Percentiles rank a stretch among this genome's conserved stretches.
Evolutionary conservation across 2,888 invertebrate species (phyloP).

Genomic region (Protophormia terraenovae): DNA sequence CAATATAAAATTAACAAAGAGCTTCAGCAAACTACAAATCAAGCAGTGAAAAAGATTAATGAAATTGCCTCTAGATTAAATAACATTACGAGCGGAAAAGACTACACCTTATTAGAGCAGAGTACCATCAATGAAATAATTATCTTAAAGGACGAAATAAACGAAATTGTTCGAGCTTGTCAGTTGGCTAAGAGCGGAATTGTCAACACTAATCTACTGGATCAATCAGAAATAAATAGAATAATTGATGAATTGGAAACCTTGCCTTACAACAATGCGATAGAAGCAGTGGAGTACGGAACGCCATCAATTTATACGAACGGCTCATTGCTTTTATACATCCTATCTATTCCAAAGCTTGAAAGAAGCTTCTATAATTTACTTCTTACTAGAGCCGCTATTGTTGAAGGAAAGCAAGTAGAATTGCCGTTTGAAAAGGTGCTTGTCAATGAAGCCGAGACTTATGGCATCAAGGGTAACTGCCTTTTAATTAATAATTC

Average conservation of each 20-base stretch:
- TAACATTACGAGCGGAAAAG: no score
- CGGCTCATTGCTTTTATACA: not conserved
- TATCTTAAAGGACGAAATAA: no score
- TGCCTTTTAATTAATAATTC: constrained; percentile 20
- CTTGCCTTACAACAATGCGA: no score
- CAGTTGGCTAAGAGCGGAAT: constrained; percentile 15
- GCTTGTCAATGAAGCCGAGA: not conserved
- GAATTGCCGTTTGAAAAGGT: not conserved
- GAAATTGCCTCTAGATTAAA: no score
- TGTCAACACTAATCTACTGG: constrained; percentile 13
- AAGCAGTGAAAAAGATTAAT: not conserved
- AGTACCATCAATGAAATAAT: no score
- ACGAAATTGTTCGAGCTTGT: constrained; percentile 29
- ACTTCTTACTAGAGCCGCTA: constrained; percentile 1
- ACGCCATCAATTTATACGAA: constrained; percentile 15
- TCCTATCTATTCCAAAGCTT: constrained; percentile 1
- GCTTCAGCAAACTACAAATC: constrained; percentile 6
- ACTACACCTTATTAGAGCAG: no score
- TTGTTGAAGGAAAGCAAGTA: not conserved
- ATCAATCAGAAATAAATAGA: not conserved
- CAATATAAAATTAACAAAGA: constrained; percentile 23
- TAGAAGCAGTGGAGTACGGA: no score
- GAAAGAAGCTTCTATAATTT: not conserved
- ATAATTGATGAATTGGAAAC: no score
- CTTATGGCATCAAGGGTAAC: not conserved